Base-by-base conservation (phyloP, 1,140 invertebrate species). In the Ceratina calcarata region DNA sequence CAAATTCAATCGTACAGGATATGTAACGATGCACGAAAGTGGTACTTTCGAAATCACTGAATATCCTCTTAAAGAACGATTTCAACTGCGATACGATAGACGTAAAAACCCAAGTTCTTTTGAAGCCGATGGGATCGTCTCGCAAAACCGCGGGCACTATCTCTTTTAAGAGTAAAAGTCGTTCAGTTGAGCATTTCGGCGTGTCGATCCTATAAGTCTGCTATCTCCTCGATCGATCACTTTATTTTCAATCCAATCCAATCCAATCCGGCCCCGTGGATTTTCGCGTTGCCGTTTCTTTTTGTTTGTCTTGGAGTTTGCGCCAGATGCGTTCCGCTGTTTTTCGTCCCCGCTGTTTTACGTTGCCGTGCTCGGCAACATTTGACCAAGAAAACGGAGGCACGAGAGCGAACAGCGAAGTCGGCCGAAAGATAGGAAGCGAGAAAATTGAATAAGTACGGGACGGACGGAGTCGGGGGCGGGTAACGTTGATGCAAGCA, bases 281-380 rank as follows among this genome's bases (percentile, higher is more conserved):
- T 64, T 58, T 67, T 61, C 51, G 20, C 68, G 0, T 0, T 6
- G 57, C 24, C 10, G 37, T 72, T 62, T 20, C 58, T 73, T 32
- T 57, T 55, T 62, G 20, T 60, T 49, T 75, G 49, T 60, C 62
- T 69, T 65, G 32, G 80, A 74, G 78, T 78, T 70, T 13, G 51
- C 82, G 80, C 70, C 87, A 89, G 79, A 86, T 90, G 87, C 37
- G 78, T 85, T 86, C 78, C 82, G 67, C 67, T 70, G 58, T 81
- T 73, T 86, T 85, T 83, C 85, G 85, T 88, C 81, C 53, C 16
- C 85, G 86, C 83, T n/a, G n/a, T 88, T 86, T 83, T 89, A 84
- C 87, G 37, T 53, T 27, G 22, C 49, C 20, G 18, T 67, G 82
- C 78, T 8, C 24, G 49, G 49, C 53, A 58, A 70, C 82, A 80